These are phyloP conservation scores for Acrossocheilus fasciatus DNA, from an alignment of 2,797 vertebrate genomes.

Conservation along the genomic window DNA sequence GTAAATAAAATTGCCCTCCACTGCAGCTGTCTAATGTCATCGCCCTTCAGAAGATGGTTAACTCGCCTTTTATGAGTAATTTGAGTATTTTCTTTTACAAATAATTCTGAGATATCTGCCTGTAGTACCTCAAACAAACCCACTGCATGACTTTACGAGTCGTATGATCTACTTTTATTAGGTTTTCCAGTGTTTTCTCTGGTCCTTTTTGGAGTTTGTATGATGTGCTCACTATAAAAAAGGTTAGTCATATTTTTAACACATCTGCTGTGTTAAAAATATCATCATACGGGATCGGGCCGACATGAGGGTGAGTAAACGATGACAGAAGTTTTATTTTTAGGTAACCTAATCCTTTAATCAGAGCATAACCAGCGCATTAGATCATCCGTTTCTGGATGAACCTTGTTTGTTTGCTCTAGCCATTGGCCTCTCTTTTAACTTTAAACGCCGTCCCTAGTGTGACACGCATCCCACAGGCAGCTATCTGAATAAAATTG, in stretches of 20 bases:
- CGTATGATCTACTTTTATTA: background rate
- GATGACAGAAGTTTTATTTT: background rate
- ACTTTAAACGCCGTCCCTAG: background rate
- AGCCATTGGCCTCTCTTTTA: constrained; percentile 8
- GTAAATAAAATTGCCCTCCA: too few species aligned
- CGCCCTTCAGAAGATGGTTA: background rate
- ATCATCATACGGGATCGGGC: background rate
- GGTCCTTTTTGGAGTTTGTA: background rate
- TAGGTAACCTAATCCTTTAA: constrained; percentile 9
- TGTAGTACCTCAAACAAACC: too few species aligned
- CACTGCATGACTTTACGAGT: background rate
- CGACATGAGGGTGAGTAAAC: background rate
- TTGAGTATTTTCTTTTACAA: background rate
- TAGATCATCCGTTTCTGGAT: background rate
- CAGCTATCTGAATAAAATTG: constrained; percentile 42
- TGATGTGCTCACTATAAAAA: background rate
- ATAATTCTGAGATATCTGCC: background rate
- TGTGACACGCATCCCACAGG: constrained; percentile 1
- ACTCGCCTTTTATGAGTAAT: background rate
- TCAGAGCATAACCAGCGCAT: constrained; percentile 3
- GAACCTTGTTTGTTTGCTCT: constrained; percentile 7
- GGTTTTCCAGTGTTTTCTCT: background rate
- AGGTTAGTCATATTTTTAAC: background rate
- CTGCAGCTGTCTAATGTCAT: background rate
- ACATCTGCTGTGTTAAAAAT: constrained; percentile 15